Percentiles rank a stretch among this genome's conserved stretches.
Evolutionary conservation across 2,888 invertebrate genomes (phyloP).

Genomic region (Idaea biselata): DNA sequence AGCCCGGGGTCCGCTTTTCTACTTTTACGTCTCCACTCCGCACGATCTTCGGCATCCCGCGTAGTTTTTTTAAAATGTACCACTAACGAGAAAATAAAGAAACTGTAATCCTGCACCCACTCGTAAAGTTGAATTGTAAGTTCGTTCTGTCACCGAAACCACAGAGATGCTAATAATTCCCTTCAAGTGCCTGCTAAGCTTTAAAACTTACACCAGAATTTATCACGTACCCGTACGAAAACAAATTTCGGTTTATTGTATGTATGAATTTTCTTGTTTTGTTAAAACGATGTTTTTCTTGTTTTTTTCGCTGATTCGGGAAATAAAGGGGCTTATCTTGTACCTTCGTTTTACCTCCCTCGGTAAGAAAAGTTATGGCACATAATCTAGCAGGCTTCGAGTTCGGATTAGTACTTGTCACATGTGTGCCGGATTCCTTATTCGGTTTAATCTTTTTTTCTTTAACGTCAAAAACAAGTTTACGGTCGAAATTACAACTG

Average conservation of each 20-base stretch:
- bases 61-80: too few relatives aligned
- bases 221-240: neutral
- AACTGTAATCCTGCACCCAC: neutral
- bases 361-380: neutral
- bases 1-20: too few relatives aligned
- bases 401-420: neutral
- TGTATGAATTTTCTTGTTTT: neutral
- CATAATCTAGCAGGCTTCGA: neutral
- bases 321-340: neutral
- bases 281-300: neutral
- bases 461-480: slow-evolving; percentile 1
- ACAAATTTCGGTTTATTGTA: slow-evolving; percentile 1
- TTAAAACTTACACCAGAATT: neutral
- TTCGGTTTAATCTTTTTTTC: neutral
- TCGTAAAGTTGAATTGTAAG: neutral
- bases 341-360: neutral
- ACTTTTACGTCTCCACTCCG: too few relatives aligned
- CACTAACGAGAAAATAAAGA: neutral
- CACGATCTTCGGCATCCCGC: too few relatives aligned
- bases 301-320: slow-evolving; percentile 1
- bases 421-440: neutral
- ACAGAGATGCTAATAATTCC: slow-evolving; percentile 45
- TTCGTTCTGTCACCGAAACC: slow-evolving; percentile 40
- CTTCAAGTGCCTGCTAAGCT: neutral
- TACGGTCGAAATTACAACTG: neutral